phyloP scores from a whole-genome alignment of 2,888 invertebrate genomes.

The Bombyx huttoni region DNA sequence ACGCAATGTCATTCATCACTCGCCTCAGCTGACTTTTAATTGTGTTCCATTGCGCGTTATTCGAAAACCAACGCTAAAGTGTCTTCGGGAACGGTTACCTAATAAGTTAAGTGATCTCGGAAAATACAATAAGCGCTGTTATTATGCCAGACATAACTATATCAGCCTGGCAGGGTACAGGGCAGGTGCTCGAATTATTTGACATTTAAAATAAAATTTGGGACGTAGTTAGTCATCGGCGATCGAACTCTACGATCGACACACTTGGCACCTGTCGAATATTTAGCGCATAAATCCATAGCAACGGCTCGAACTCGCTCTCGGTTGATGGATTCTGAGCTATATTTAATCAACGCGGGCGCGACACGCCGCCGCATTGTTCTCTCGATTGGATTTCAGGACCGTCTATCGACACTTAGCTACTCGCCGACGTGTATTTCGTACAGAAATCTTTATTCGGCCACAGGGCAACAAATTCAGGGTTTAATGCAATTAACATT shows the following conservation, averaged over 20 bases:
- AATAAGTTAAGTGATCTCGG: no score
- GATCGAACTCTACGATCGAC: conserved; percentile 66
- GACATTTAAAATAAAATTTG: conserved; percentile 71
- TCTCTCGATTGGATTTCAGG: conserved; percentile 52
- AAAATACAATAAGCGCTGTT: neutral
- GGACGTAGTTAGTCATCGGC: conserved; percentile 70
- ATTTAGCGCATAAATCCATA: conserved; percentile 72
- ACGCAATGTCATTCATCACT: no score
- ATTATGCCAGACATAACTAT: neutral
- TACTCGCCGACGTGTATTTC: conserved; percentile 35
- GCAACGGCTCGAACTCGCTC: conserved; percentile 56
- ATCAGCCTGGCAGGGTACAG: conserved; percentile 6
- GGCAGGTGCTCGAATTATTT: conserved; percentile 66
- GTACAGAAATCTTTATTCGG: conserved; percentile 4
- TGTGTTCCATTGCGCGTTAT: no score
- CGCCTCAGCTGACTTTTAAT: no score
- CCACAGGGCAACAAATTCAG: conserved; percentile 3
- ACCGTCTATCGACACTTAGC: conserved; percentile 45
- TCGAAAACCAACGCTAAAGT: no score
- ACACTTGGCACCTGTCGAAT: conserved; percentile 74
- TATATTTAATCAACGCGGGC: conserved; percentile 65
- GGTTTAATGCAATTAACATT: conserved; percentile 2
- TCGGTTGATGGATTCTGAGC: conserved; percentile 66
- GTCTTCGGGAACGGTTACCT: no score
- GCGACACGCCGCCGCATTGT: conserved; percentile 60